Conservation (phyloP, 2,888 invertebrate genomes). For the Patella caerulea region DNA sequence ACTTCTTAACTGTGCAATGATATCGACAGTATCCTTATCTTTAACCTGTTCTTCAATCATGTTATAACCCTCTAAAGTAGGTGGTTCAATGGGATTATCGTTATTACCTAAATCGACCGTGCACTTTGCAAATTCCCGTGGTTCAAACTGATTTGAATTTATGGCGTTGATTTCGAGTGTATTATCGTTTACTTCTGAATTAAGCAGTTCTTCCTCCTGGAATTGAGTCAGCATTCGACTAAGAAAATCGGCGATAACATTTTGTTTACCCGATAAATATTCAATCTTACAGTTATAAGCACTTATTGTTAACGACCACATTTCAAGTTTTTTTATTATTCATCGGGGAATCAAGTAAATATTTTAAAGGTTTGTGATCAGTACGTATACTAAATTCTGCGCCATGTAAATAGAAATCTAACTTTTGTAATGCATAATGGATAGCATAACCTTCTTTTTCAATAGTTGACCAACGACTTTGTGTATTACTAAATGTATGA, state of each 20-base stretch:
- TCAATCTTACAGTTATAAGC: slow-evolving; percentile 33
- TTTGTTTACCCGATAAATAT: slow-evolving; percentile 24
- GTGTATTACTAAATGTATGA: slow-evolving; percentile 2
- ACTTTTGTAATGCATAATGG: slow-evolving; percentile 24
- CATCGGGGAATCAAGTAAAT: slow-evolving; percentile 29
- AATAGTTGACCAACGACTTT: slow-evolving; percentile 18
- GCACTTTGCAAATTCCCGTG: background rate
- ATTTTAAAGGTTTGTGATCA: slow-evolving; percentile 32
- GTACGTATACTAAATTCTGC: slow-evolving; percentile 24
- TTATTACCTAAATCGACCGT: background rate
- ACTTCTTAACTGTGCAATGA: too few relatives aligned
- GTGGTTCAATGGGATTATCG: background rate
- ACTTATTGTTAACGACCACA: slow-evolving; percentile 33
- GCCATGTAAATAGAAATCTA: slow-evolving; percentile 28
- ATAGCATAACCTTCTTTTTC: slow-evolving; percentile 21
- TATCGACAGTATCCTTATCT: background rate
- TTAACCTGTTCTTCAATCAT: background rate
- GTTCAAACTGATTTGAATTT: background rate
- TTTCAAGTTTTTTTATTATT: slow-evolving; percentile 29
- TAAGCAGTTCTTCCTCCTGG: background rate
- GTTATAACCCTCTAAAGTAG: background rate
- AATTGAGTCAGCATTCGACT: background rate
- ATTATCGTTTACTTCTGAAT: background rate
- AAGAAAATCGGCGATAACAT: slow-evolving; percentile 25
- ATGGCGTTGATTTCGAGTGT: background rate